These are phyloP conservation scores for Rhabdophis nuchalis DNA, from an alignment of 2,797 vertebrate genomes.

Conservation along the genomic window DNA sequence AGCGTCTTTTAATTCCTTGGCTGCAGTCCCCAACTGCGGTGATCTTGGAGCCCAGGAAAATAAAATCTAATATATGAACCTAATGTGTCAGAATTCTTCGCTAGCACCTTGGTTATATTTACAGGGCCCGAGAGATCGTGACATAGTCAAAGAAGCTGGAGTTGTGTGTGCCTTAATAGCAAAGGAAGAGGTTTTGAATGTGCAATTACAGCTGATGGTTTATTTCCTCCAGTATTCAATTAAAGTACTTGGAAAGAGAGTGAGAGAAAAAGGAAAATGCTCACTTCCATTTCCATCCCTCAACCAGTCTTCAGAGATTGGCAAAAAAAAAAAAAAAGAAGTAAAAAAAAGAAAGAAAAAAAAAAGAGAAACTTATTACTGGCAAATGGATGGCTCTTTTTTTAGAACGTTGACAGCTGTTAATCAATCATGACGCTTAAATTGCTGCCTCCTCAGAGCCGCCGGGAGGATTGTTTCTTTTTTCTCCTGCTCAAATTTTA, in stretches of 20 bases:
- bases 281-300: not conserved
- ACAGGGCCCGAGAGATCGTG: not conserved
- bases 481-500: constrained; percentile 19
- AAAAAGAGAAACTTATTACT: not conserved
- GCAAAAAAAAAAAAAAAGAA: constrained; percentile 11
- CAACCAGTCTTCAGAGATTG: not conserved
- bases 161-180: not conserved
- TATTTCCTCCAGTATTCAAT: not conserved
- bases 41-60: no score
- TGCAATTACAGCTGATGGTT: not conserved
- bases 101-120: not conserved
- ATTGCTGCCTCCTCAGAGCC: not conserved
- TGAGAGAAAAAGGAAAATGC: not conserved
- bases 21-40: no score
- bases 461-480: not conserved
- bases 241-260: not conserved
- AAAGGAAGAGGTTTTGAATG: not conserved
- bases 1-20: no score
- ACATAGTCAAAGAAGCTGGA: not conserved
- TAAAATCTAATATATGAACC: not conserved
- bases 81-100: not conserved
- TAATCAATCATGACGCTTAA: constrained; percentile 30
- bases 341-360: not conserved
- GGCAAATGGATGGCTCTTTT: constrained; percentile 11
- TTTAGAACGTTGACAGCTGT: constrained; percentile 1